Conservation (phyloP, 2,797 vertebrate species). For the Nannoperca australis region DNA sequence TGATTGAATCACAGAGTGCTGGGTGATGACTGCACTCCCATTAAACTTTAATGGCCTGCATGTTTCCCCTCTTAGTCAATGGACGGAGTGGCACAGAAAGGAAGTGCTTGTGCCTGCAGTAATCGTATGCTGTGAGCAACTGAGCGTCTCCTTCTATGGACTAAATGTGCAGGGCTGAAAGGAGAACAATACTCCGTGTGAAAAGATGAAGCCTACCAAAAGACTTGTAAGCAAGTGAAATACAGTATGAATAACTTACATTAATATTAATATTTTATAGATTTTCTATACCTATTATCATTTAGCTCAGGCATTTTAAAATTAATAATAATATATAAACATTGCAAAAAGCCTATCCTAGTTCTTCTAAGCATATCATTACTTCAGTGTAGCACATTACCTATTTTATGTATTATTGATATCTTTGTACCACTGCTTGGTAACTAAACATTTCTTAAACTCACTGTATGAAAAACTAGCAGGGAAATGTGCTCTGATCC, state of each 20-base stretch:
- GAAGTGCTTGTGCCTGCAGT: constrained; percentile 61
- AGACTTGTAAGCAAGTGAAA: constrained; percentile 49
- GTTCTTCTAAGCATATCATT: constrained; percentile 19
- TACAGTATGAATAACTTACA: constrained; percentile 52
- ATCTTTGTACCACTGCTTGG: constrained; percentile 8
- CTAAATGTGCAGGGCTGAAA: constrained; percentile 35
- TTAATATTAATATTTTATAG: constrained; percentile 25
- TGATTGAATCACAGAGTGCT: constrained; percentile 68
- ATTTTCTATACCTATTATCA: constrained; percentile 54
- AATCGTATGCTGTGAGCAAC: constrained; percentile 34
- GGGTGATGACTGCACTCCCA: constrained; percentile 67
- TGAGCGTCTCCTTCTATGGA: constrained; percentile 28
- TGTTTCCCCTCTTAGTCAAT: constrained; percentile 75
- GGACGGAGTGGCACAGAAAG: constrained; percentile 55
- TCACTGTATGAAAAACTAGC: constrained; percentile 2
- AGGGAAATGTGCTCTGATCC: constrained; percentile 8
- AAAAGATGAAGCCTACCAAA: constrained; percentile 48
- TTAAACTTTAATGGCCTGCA: constrained; percentile 76
- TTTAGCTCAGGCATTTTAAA: constrained; percentile 43
- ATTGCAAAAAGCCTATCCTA: constrained; percentile 22
- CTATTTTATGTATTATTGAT: constrained; percentile 47
- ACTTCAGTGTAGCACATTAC: constrained; percentile 20
- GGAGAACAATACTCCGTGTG: constrained; percentile 49
- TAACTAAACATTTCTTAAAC: constrained; percentile 33
- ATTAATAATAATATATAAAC: constrained; percentile 44